phyloP scores from a whole-genome alignment of 2,797 vertebrate species.

The Dromococcyx pavoninus region DNA sequence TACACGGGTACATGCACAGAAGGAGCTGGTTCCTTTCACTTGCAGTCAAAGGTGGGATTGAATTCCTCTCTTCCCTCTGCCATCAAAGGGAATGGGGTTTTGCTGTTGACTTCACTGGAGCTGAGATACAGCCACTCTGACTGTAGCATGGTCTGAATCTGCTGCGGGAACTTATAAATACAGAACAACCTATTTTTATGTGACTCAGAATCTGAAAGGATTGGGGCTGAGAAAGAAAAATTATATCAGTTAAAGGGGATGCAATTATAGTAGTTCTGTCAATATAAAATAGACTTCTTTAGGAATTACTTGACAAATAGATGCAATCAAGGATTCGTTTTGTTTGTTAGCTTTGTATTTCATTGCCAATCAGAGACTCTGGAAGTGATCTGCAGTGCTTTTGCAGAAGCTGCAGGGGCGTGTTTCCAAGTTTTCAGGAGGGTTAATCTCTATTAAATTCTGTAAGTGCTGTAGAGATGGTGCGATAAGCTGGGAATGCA shows the following conservation, averaged over 20 bases:
- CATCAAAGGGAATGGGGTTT: background rate
- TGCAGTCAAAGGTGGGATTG: background rate
- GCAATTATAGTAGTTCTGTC: background rate
- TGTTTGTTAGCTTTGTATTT: background rate
- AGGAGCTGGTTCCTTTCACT: background rate
- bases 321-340: background rate
- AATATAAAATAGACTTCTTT: background rate
- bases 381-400: background rate
- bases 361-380: background rate
- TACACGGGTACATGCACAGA: background rate
- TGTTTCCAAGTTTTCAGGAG: background rate
- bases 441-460: background rate
- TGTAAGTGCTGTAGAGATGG: background rate
- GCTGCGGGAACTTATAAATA: background rate
- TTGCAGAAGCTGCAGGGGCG: background rate
- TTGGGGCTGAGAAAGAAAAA: background rate
- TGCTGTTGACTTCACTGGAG: background rate
- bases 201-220: background rate
- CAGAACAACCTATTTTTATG: background rate
- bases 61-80: background rate
- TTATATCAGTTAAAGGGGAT: background rate
- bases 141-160: background rate
- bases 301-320: background rate
- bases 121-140: background rate
- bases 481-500: background rate